Percentiles rank a stretch among this genome's conserved stretches.
Conservation (phyloP, 2,888 invertebrate species). For the Barypeithes pellucidus region DNA sequence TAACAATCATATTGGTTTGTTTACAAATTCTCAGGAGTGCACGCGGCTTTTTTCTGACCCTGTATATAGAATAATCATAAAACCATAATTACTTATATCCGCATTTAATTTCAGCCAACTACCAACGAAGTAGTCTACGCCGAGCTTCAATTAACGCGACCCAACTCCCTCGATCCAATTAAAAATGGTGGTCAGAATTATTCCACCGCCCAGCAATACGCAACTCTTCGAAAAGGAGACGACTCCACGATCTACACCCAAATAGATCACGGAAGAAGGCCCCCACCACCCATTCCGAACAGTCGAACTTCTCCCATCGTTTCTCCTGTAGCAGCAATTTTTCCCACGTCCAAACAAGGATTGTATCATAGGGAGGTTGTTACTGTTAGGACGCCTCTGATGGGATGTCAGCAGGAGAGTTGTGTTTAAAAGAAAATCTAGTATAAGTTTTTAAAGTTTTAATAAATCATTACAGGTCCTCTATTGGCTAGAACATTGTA, state of each 20-base stretch:
- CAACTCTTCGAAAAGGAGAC: slow-evolving; percentile 70
- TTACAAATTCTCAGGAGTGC: too few relatives aligned
- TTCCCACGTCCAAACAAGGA: slow-evolving; percentile 67
- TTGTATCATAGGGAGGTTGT: slow-evolving; percentile 78
- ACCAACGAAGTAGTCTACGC: slow-evolving; percentile 77
- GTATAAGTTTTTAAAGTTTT: slow-evolving; percentile 12
- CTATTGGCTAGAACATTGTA: slow-evolving; percentile 9
- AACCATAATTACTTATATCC: too few relatives aligned
- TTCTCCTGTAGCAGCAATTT: slow-evolving; percentile 69
- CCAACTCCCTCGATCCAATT: slow-evolving; percentile 71
- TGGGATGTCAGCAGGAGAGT: slow-evolving; percentile 80
- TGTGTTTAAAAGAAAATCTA: slow-evolving; percentile 75
- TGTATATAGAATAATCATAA: too few relatives aligned
- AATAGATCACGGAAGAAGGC: slow-evolving; percentile 78
- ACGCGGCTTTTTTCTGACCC: too few relatives aligned
- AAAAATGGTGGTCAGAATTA: slow-evolving; percentile 66
- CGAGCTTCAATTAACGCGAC: slow-evolving; percentile 74
- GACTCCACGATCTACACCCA: slow-evolving; percentile 84
- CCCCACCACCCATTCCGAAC: slow-evolving; percentile 63
- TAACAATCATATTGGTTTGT: too few relatives aligned
- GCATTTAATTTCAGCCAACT: slow-evolving; percentile 39
- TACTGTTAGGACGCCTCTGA: slow-evolving; percentile 81
- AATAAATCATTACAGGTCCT: slow-evolving; percentile 28
- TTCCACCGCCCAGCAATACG: slow-evolving; percentile 61
- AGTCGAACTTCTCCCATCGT: slow-evolving; percentile 71